Base-by-base conservation (phyloP, 2,888 invertebrate genomes). In the Melinopterus prodromus region DNA sequence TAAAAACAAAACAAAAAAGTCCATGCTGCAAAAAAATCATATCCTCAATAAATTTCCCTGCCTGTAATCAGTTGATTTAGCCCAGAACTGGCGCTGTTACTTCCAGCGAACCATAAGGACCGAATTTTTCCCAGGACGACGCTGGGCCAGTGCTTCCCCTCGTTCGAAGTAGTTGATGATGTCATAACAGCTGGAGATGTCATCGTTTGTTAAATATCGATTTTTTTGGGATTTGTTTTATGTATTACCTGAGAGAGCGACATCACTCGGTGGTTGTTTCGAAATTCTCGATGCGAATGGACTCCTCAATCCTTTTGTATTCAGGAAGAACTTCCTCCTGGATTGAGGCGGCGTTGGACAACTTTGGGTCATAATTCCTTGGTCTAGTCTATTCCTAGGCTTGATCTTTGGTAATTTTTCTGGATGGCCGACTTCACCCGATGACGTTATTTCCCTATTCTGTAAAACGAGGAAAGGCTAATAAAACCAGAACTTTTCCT, bases 51-150 rank as follows among this genome's bases (percentile, higher is more conserved):
- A 53, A 53, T 53, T 53, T 53, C 82, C 80, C 81, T 77, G 82
- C 93, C 93, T 95, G 95, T 92, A 93, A 95, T 92, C 86, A 96
- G 92, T 90, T 95, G 96, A 91, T 96, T 96, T 87, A 96, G 92
- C 86, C 96, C 96, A 81, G 92, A 90, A 89, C 93, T 94, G 81
- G 94, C 92, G 83, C 94, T 93, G 82, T 93, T 93, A 77, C 94
- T 92, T 87, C 95, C 95, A 84, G 94, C 93, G 84, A 93, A 95
- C 97, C 97, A 97, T 82, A 97, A 91, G 74, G 96, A 96, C 87
- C 96, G 95, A 90, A 97, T 96, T 92, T 97, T 96, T 88, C 95
- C 95, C 89, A 96, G 93, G 86, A 96, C 95, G 37, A 95, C 90
- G 85, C 94, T 94, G 82, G 94, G 94, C 95, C 95, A 95, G 85